Conservation (phyloP, 1,140 invertebrate genomes). For the Octopus sinensis region DNA sequence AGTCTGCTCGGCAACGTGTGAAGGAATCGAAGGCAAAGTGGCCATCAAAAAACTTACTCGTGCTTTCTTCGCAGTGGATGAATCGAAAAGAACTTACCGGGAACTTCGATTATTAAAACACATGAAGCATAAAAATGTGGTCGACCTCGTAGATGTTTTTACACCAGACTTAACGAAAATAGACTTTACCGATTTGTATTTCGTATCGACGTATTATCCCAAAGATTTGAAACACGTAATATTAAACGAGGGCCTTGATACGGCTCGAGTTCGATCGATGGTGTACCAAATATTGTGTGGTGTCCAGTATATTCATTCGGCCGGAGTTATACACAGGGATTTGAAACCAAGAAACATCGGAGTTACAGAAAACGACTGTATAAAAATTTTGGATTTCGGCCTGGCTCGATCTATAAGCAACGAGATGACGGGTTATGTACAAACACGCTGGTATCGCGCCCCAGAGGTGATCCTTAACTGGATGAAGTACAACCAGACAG, state of each 20-base stretch:
- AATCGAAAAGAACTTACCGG: constrained; percentile 60
- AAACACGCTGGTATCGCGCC: background rate
- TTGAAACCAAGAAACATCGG: constrained; percentile 1
- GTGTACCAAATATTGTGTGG: constrained; percentile 97
- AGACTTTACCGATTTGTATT: constrained; percentile 82
- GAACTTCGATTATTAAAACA: constrained; percentile 59
- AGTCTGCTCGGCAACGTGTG: background rate
- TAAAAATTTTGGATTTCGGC: constrained; percentile 30
- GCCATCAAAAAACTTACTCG: constrained; percentile 63
- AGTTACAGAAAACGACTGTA: background rate
- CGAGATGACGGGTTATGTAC: constrained; percentile 10
- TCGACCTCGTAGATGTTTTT: constrained; percentile 90
- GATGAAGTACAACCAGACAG: constrained; percentile 10
- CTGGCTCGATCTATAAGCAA: background rate
- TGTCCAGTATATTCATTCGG: constrained; percentile 55
- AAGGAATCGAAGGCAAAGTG: constrained; percentile 52
- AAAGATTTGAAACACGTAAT: constrained; percentile 98
- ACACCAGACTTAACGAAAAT: constrained; percentile 71
- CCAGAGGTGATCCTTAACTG: constrained; percentile 4
- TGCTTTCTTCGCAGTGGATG: constrained; percentile 59
- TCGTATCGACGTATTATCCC: constrained; percentile 94
- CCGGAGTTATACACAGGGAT: constrained; percentile 9
- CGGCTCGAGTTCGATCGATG: constrained; percentile 67
- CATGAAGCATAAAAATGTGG: constrained; percentile 64
- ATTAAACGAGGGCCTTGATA: constrained; percentile 86